Evolutionary conservation across 2,888 invertebrate species (phyloP), one percentile per base, ranked within the genome.

Genomic region (Xylocampa areola): DNA sequence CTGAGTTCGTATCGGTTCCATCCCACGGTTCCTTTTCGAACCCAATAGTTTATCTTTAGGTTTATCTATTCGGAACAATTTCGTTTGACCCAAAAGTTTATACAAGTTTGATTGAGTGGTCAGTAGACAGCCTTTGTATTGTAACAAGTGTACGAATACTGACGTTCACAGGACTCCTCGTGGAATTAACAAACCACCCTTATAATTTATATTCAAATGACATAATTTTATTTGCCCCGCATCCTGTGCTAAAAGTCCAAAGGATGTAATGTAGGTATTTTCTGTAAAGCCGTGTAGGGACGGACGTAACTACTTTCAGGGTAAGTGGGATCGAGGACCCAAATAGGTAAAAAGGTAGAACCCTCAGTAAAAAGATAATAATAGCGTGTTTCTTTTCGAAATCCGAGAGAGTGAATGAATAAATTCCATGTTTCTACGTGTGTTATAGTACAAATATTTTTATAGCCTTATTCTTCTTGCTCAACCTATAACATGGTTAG

Each of bases 81-180:
- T 70, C 66, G 73, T 73, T 76, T 59, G 75, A 80, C 82, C 84
- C 78, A 66, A 82, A 84, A 84, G 73, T 82, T 82, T 58, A 21
- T 39, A 43, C 11, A 80, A 78, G 76, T 77, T 79, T 77, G 77
- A 80, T 79, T 79, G 76, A 77, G 73, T 58, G 59, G 45, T 41
- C 43, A 32, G 33, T 35, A 35, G 8, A 7, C 63, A 55, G 52
- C 59, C 51, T 73, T 68, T 73, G 66, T 67, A 65, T 53, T 47
- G 43, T 48, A 49, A 35, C 35, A 14, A 39, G 27, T 43, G 16
- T 32, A 36, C 36, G 23, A 10, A 25, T 59, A 68, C 59, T 62
- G 68, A 62, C 63, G 21, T 33, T 35, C 19, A 10, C 29, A 63
- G 17, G n/a, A 49, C 27, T 14, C 30, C 25, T 27, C 16, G 7